phyloP scores from a whole-genome alignment of 2,113 vertebrate species.

The Chloropsis cyanopogon region DNA sequence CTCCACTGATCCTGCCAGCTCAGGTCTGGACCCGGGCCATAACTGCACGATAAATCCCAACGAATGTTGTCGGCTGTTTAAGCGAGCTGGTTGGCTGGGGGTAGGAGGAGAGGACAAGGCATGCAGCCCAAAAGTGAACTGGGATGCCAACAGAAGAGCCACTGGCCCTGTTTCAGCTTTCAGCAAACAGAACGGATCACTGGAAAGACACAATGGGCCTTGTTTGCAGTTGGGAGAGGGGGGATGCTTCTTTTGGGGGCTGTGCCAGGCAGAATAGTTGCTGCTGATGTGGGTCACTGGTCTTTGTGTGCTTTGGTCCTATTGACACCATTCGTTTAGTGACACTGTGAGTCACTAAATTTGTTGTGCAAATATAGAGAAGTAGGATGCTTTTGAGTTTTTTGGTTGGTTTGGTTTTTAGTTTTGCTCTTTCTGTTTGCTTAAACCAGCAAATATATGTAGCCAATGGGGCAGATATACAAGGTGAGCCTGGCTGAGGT shows the following conservation, averaged over 20 bases:
- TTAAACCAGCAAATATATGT: background rate
- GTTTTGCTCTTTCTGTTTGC: background rate
- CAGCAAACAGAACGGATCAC: conserved; percentile 1
- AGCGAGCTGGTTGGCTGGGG: background rate
- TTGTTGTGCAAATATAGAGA: background rate
- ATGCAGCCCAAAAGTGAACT: background rate
- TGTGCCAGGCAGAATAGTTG: background rate
- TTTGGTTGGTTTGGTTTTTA: background rate
- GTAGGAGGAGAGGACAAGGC: background rate
- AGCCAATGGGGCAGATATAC: accelerated
- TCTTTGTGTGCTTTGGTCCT: background rate
- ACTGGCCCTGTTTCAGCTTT: background rate
- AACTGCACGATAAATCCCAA: conserved; percentile 52
- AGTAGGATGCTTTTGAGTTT: background rate
- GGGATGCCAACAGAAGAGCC: background rate
- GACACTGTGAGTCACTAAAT: background rate
- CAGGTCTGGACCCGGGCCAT: conserved; percentile 64
- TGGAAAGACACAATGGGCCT: background rate
- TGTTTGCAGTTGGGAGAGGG: background rate
- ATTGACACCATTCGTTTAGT: background rate
- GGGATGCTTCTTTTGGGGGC: background rate
- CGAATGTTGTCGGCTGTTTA: conserved; percentile 28
- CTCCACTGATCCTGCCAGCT: conserved; percentile 66
- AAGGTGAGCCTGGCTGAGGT: background rate
- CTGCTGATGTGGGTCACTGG: background rate